phyloP scores from a whole-genome alignment of 1,140 invertebrate species.

The Phymastichus coffea region DNA sequence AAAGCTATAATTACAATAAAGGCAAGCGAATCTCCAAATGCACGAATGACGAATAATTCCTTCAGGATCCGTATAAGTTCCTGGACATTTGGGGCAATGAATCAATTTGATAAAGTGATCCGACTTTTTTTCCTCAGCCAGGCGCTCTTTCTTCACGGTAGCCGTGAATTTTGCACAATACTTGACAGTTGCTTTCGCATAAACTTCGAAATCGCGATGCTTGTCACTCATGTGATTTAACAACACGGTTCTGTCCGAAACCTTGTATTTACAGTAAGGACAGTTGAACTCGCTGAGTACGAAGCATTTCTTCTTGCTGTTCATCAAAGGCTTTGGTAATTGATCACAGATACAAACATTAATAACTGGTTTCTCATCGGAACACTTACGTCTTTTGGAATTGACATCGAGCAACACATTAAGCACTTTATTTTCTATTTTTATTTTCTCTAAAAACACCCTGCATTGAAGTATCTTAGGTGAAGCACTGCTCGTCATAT shows the following conservation, averaged over 20 bases:
- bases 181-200: background rate
- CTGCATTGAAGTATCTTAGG: no score
- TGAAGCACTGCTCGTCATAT: no score
- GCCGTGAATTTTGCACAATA: background rate
- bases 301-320: background rate
- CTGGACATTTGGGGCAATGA: constrained; percentile 50
- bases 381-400: no score
- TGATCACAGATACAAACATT: no score
- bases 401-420: no score
- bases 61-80: constrained; percentile 50
- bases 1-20: no score
- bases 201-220: background rate
- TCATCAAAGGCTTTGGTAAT: no score
- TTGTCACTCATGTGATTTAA: background rate
- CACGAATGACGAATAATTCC: constrained; percentile 53
- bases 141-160: background rate
- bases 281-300: background rate
- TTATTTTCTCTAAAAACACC: no score
- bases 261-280: background rate
- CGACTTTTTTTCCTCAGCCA: background rate
- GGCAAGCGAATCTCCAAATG: constrained; percentile 1
- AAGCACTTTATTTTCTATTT: no score
- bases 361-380: no score
- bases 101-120: constrained; percentile 13
- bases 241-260: background rate